A percentile compares a stretch with the other conserved stretches of the same genome.
Evolutionary conservation across 2,888 invertebrate species (phyloP).

Genomic region (Hypolimnas misippus): DNA sequence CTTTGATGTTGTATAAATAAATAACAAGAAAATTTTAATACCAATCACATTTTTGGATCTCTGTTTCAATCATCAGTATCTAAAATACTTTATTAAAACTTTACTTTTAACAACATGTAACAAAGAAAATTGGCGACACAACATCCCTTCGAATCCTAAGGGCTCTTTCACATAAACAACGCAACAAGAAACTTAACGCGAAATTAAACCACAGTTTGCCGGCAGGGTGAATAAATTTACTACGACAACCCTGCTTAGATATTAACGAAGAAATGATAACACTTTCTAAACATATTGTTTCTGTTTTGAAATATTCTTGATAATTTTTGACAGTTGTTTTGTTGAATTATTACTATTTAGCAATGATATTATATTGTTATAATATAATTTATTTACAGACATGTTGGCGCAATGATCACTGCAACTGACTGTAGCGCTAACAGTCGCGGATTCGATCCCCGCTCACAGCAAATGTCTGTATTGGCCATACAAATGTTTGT

Average conservation of each 20-base stretch:
- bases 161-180: constrained; percentile 57
- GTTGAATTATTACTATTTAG: neutral
- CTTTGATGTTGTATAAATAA: too few relatives aligned
- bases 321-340: neutral
- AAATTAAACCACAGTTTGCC: constrained; percentile 73
- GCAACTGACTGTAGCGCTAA: too few relatives aligned
- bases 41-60: too few relatives aligned
- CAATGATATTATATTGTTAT: neutral
- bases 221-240: constrained; percentile 73
- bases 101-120: too few relatives aligned
- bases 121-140: neutral
- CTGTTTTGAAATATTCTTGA: constrained; percentile 1
- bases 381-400: too few relatives aligned
- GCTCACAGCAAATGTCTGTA: too few relatives aligned
- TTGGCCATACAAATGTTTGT: too few relatives aligned
- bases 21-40: too few relatives aligned
- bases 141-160: constrained; percentile 26
- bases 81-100: too few relatives aligned
- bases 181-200: constrained; percentile 65
- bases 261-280: constrained; percentile 56
- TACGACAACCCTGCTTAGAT: constrained; percentile 57
- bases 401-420: too few relatives aligned
- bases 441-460: too few relatives aligned
- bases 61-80: too few relatives aligned
- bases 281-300: constrained; percentile 12